Percentiles rank a stretch among this genome's conserved stretches.
phyloP scores from a whole-genome alignment of 2,797 vertebrate genomes.

The Ibycter americanus region DNA sequence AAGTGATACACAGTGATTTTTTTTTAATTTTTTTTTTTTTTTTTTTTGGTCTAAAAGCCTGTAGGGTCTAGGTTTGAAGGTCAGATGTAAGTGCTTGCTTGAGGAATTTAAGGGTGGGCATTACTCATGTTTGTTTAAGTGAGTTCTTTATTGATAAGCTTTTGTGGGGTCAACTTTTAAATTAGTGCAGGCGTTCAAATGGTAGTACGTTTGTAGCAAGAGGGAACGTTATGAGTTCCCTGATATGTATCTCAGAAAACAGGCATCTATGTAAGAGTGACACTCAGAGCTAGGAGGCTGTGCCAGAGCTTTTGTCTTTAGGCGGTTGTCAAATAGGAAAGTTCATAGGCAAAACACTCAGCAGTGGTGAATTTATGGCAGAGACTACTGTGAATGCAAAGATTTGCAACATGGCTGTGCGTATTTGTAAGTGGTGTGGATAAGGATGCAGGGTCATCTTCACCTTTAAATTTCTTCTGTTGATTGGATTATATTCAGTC shows the following conservation, averaged over 20 bases:
- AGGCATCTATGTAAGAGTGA: background rate
- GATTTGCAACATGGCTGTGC: background rate
- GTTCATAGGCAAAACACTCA: background rate
- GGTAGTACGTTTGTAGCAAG: background rate
- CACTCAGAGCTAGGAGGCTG: rapidly evolving
- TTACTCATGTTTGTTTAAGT: background rate
- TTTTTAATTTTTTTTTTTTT: background rate
- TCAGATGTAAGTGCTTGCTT: background rate
- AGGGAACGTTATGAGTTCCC: background rate
- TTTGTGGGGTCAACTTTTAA: background rate
- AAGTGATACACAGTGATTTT: background rate
- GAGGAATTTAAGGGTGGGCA: background rate
- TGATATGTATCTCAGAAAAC: background rate
- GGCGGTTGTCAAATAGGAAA: background rate
- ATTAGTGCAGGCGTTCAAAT: background rate
- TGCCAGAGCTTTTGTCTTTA: background rate
- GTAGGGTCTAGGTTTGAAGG: background rate
- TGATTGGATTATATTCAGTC: background rate
- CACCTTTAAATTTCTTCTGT: background rate
- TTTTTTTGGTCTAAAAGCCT: background rate
- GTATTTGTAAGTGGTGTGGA: background rate
- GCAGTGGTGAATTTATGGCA: background rate
- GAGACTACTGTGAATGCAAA: background rate
- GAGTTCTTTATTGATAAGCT: background rate
- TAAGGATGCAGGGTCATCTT: background rate